Base-by-base conservation (phyloP, 64 coral and sea anemone species). In the Astreopora myriophthalma region DNA sequence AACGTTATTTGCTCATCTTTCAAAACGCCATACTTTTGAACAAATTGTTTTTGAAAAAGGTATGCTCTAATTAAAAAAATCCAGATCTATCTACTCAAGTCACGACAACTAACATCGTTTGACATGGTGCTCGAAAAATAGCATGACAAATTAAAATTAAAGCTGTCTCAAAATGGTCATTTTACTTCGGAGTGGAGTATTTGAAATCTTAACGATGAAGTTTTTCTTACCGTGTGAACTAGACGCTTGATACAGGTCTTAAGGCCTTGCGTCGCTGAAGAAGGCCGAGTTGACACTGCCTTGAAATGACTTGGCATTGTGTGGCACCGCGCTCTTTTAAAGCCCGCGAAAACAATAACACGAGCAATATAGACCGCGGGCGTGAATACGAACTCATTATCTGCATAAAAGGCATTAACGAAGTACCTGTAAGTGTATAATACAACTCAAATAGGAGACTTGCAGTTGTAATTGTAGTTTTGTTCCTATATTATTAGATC, bases 91-190 rank as follows among this genome's bases (percentile, higher is more conserved):
- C 40, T 44, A 8, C 40, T 44, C 11, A 44, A 44, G 40, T 8
- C 40, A 44, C 40, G 40, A 44, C 6, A 44, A 44, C 40, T 8
- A 11, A 2, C 40, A 44, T 11, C 6, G 40, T 44, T 44, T 44
- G 40, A 44, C 40, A 44, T 44, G 11, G 40, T n/a, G n/a, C n/a
- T n/a, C n/a, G n/a, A n/a, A n/a, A n/a, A n/a, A n/a, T n/a, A n/a
- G n/a, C n/a, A n/a, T n/a, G n/a, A 13, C 13, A 60, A 34, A 62
- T 81, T 81, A 81, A 81, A 81, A 37, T 34, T 83, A 64, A 83
- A 65, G 32, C 22, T 37, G 37, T 5, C 1, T 31, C 9, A 83
- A 83, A 35, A 38, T 8, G 34, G 25, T 80, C 23, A 61, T 80
- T 80, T 52, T 14, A 58, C 52, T 60, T 51, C 23, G 26, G 60